These are phyloP conservation scores for Diadophis punctatus DNA, from an alignment of 2,113 vertebrate species.

Conservation along the genomic window DNA sequence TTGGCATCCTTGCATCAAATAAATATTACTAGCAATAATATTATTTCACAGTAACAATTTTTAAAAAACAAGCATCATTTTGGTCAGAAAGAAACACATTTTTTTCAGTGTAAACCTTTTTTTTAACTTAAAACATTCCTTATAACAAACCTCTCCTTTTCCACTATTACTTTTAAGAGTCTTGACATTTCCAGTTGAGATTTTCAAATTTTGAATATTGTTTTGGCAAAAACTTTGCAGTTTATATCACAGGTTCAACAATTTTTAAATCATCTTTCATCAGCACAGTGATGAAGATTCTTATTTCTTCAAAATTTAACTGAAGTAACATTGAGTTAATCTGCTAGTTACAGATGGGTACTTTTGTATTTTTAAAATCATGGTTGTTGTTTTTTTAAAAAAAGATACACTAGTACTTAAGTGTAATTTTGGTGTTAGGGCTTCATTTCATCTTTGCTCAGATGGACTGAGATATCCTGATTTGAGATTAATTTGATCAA, in stretches of 20 bases:
- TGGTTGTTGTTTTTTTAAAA: not conserved
- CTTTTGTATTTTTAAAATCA: not conserved
- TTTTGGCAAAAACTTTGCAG: not conserved
- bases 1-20: not conserved
- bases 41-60: not conserved
- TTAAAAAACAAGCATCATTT: not conserved
- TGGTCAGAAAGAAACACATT: not conserved
- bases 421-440: not conserved
- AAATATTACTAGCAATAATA: not conserved
- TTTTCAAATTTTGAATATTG: not conserved
- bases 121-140: not conserved
- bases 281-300: not conserved
- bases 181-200: not conserved
- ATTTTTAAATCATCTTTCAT: not conserved
- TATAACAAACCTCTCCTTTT: not conserved
- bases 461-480: not conserved
- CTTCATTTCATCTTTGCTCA: not conserved
- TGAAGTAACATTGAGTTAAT: not conserved
- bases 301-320: not conserved
- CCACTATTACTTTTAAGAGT: not conserved
- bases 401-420: not conserved
- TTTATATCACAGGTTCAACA: not conserved
- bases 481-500: slow-evolving; percentile 8
- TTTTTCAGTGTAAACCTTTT: not conserved
- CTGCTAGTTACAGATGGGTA: not conserved